phyloP scores from a whole-genome alignment of 2,888 invertebrate species.

The Eupelmus urozonus region DNA sequence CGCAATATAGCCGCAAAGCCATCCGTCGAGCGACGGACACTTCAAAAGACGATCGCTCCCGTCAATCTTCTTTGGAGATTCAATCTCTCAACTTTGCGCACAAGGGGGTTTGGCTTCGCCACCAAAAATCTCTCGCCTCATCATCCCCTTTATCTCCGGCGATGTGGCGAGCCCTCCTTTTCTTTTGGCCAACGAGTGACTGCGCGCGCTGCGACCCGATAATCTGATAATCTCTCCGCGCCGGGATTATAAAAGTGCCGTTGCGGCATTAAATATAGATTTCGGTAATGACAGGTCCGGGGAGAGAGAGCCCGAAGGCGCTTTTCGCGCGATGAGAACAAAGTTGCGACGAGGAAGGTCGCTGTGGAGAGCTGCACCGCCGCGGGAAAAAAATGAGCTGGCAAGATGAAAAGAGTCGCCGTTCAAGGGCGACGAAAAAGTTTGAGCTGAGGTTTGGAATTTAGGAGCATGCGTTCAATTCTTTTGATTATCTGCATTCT shows the following conservation, averaged over 20 bases:
- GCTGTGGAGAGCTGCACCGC: not conserved
- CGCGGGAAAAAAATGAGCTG: conserved; percentile 24
- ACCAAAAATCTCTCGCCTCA: conserved; percentile 7
- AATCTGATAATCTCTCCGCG: conserved; percentile 71
- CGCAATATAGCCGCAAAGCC: not conserved
- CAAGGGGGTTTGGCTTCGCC: conserved; percentile 24
- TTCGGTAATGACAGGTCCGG: conserved; percentile 66
- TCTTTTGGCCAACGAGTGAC: not conserved
- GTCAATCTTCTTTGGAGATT: conserved; percentile 49
- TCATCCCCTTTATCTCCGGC: not conserved
- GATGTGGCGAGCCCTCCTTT: conserved; percentile 29
- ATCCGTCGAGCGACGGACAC: not conserved
- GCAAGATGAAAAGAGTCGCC: not conserved
- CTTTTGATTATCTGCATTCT: too few species aligned
- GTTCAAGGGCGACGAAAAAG: not conserved
- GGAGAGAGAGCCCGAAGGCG: conserved; percentile 51
- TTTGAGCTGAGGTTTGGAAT: conserved; percentile 7
- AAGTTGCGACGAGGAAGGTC: conserved; percentile 19
- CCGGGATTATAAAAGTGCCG: conserved; percentile 66
- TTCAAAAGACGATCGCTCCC: conserved; percentile 31
- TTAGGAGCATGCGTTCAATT: too few species aligned
- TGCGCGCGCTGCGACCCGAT: conserved; percentile 63
- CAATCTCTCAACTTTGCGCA: conserved; percentile 48
- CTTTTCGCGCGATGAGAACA: conserved; percentile 24
- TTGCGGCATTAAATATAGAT: conserved; percentile 66